phyloP scores from a whole-genome alignment of 2,113 vertebrate species.

The Xyliphius kryptos region DNA sequence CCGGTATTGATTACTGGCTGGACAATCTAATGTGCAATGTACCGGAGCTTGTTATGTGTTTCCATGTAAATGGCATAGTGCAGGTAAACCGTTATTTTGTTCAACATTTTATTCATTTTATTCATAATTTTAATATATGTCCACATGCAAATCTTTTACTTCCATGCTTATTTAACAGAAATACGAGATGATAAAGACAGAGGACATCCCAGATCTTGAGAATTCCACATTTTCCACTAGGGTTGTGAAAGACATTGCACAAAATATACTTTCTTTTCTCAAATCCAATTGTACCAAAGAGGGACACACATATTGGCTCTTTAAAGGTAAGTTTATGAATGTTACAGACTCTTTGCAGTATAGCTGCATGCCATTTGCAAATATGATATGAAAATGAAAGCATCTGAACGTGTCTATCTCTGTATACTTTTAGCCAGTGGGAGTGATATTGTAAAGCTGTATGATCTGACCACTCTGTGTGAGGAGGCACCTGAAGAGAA shows the following conservation, averaged over 20 bases:
- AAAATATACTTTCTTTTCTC: conserved; percentile 95
- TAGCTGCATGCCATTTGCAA: too few relatives aligned
- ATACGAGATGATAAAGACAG: conserved; percentile 99
- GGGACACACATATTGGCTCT: conserved; percentile 97
- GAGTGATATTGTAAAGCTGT: conserved; percentile 95
- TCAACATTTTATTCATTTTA: too few relatives aligned
- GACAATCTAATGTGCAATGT: conserved; percentile 99
- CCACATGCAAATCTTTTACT: not conserved
- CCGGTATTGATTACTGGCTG: conserved; percentile 97
- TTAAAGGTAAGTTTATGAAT: conserved; percentile 88
- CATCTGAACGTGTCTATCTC: not conserved
- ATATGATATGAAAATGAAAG: too few relatives aligned
- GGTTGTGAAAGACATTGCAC: conserved; percentile 97
- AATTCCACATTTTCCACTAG: conserved; percentile 95
- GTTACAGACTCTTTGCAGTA: too few relatives aligned
- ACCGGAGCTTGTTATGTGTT: conserved; percentile 98
- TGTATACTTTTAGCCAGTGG: conserved; percentile 76
- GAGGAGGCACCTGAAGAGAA: conserved; percentile 94
- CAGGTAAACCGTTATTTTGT: too few relatives aligned
- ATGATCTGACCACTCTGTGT: conserved; percentile 94
- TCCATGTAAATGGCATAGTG: conserved; percentile 97
- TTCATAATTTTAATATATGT: too few relatives aligned
- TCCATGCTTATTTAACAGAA: conserved; percentile 72
- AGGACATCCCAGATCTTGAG: conserved; percentile 95
- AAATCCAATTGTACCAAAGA: conserved; percentile 99